phyloP scores from a whole-genome alignment of 2,797 vertebrate genomes.

The Molothrus ater region DNA sequence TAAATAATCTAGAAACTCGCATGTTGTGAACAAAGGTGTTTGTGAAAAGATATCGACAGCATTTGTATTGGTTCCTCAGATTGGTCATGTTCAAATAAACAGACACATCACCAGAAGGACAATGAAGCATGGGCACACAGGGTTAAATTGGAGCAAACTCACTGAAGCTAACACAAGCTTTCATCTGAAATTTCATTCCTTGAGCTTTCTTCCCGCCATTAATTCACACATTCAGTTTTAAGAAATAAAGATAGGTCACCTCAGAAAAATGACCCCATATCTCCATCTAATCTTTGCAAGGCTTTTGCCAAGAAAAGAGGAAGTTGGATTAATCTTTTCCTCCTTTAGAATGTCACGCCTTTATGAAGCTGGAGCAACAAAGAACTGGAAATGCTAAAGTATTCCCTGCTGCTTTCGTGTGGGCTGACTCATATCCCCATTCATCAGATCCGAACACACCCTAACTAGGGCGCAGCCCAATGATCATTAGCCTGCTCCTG shows the following conservation, averaged over 20 bases:
- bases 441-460: conserved; percentile 1
- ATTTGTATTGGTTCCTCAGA: neutral
- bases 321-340: conserved; percentile 13
- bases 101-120: neutral
- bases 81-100: neutral
- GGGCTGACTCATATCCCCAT: conserved; percentile 49
- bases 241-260: neutral
- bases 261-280: neutral
- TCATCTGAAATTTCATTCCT: neutral
- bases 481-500: neutral
- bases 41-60: neutral
- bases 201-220: neutral
- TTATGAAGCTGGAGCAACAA: neutral
- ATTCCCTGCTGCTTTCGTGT: neutral
- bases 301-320: neutral
- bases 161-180: neutral
- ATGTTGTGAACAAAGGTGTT: neutral
- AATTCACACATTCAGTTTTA: neutral
- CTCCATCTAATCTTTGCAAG: neutral
- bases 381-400: conserved; percentile 25
- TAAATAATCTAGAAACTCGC: neutral
- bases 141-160: neutral
- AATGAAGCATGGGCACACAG: neutral
- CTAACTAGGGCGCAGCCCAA: neutral
- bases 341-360: conserved; percentile 44